Base-by-base conservation (phyloP, 2,113 vertebrate genomes). In the Trinectes maculatus region DNA sequence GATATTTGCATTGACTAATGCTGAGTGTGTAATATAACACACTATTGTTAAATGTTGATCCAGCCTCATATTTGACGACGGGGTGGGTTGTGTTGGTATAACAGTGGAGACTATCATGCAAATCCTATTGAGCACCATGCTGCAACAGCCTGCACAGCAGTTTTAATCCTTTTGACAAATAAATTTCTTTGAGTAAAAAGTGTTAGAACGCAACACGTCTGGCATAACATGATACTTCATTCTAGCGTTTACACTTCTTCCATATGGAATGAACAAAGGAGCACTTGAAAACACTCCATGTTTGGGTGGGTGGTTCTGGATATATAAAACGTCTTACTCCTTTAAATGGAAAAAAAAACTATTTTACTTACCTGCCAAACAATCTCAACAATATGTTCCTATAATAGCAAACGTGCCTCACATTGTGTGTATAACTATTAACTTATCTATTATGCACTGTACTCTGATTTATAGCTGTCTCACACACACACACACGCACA, bases 1-100 rank as follows among this genome's bases (percentile, higher is more conserved):
- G 51, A 68, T 66, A 69, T 79, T 82, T 85, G 68, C 40, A 65
- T 58, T 60, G 55, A 72, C 59, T 62, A 42, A 71, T 15, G 60
- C 58, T 48, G 46, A 77, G 59, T 70, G 61, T 61, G 63, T 77
- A 71, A 65, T 36, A 49, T 31, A 60, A 59, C 60, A 69, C 25
- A 34, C 42, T 22, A 26, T 68, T 62, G 37, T 64, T 54, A 31
- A 48, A 60, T 47, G 69, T 60, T 29, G 49, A 69, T 43, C 39
- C 46, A 19, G 44, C 63, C 31, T 42, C 54, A 25, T 56, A 57
- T 69, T 67, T 62, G 33, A 54, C 21, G 47, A 26, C 44, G 46
- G 9, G 21, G 58, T 39, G 40, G 54, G 29, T 21, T 52, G 22
- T 55, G 8, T 29, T 37, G 12, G 25, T 65, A 55, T 39, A 64